phyloP scores from a whole-genome alignment of 2,888 invertebrate species.

The Hirtodrosophila histrioides region DNA sequence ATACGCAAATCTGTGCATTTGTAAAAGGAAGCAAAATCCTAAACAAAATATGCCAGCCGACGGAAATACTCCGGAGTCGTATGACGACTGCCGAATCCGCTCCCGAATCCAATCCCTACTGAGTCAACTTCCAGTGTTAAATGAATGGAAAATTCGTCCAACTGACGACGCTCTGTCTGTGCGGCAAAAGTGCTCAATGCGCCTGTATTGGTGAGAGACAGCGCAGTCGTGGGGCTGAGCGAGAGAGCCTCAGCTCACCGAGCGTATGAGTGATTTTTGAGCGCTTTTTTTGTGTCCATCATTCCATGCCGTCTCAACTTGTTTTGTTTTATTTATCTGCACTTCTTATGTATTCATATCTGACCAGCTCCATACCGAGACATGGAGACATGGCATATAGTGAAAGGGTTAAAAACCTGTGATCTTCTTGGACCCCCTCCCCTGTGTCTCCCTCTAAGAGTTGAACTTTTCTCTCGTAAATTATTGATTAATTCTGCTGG shows the following conservation, averaged over 20 bases:
- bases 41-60: conserved; percentile 72
- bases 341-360: conserved; percentile 57
- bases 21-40: conserved; percentile 68
- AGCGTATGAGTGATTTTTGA: conserved; percentile 69
- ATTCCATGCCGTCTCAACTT: conserved; percentile 2
- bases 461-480: conserved; percentile 63
- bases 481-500: conserved; percentile 69
- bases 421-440: conserved; percentile 50
- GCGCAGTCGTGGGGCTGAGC: conserved; percentile 49
- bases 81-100: neutral
- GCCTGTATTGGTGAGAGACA: conserved; percentile 46
- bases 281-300: conserved; percentile 20
- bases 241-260: conserved; percentile 29
- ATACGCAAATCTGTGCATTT: conserved; percentile 70
- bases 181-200: conserved; percentile 50
- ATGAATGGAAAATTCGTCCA: conserved; percentile 50
- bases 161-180: conserved; percentile 73
- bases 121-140: conserved; percentile 49
- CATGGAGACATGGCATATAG: conserved; percentile 46
- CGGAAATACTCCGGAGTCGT: conserved; percentile 33
- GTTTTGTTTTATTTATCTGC: conserved; percentile 43
- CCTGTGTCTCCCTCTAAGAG: conserved; percentile 21
- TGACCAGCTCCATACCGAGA: conserved; percentile 15
- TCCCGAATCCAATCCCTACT: conserved; percentile 29
- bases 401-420: conserved; percentile 78